These are phyloP conservation scores for Amblyornis subalaris DNA, from an alignment of 2,113 vertebrate species.

Conservation along the genomic window DNA sequence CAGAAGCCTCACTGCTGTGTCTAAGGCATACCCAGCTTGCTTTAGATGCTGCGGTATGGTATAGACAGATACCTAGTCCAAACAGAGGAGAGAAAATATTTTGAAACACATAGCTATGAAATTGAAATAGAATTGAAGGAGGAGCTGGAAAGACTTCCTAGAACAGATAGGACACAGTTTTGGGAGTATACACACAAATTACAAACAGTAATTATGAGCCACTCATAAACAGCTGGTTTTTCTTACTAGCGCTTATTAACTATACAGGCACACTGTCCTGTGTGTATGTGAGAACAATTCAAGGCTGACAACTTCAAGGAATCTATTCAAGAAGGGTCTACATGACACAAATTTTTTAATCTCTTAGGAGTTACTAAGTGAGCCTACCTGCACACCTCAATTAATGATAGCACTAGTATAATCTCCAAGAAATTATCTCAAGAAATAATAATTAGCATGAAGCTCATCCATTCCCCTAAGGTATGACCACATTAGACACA, in stretches of 20 bases:
- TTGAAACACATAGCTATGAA: background rate
- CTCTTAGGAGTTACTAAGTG: background rate
- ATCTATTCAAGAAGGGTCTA: background rate
- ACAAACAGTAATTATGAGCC: background rate
- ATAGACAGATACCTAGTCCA: constrained; percentile 85
- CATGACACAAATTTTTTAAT: background rate
- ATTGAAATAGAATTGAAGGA: background rate
- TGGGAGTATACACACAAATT: background rate
- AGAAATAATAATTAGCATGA: background rate
- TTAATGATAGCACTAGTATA: background rate
- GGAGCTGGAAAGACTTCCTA: background rate
- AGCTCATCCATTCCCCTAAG: background rate
- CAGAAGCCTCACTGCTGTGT: constrained; percentile 79
- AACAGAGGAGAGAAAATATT: background rate
- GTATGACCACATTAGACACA: background rate
- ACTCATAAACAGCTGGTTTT: background rate
- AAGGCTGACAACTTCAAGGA: background rate
- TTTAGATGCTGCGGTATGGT: constrained; percentile 81
- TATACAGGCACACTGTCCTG: background rate
- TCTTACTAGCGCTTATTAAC: background rate
- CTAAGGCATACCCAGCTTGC: constrained; percentile 80
- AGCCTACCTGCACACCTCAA: background rate
- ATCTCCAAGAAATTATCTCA: background rate
- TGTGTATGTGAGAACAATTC: background rate
- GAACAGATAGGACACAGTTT: background rate